phyloP scores from a whole-genome alignment of 2,888 invertebrate genomes.

The Cotesia congregata region DNA sequence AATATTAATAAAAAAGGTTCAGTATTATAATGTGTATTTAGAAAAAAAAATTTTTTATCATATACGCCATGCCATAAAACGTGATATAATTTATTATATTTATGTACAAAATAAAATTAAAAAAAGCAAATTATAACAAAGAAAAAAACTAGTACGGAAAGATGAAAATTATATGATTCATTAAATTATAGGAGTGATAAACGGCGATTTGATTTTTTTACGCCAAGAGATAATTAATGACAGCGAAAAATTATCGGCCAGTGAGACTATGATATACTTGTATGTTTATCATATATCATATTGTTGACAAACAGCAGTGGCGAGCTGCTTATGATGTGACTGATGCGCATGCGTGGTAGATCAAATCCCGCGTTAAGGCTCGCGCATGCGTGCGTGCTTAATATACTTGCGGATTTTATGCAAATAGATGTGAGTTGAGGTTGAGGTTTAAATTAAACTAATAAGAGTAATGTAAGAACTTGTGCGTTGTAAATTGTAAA shows the following conservation, averaged over 20 bases:
- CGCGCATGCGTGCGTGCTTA: not conserved
- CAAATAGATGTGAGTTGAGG: not conserved
- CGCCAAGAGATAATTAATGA: not conserved
- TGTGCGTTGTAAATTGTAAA: not conserved
- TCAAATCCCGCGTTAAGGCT: not conserved
- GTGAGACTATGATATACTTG: not conserved
- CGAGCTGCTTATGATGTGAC: not conserved
- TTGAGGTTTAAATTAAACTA: not conserved
- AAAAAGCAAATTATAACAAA: not conserved
- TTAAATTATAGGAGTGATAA: constrained; percentile 27
- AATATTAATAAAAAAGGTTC: not conserved
- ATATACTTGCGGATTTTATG: not conserved
- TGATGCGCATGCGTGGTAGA: not conserved
- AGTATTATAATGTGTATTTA: not conserved
- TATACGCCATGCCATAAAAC: not conserved
- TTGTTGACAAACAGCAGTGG: not conserved
- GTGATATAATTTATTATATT: not conserved
- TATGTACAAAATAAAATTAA: not conserved
- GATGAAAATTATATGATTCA: not conserved
- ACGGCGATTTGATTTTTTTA: constrained; percentile 13
- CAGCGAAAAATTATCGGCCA: not conserved
- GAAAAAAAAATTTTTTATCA: constrained; percentile 19
- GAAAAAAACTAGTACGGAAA: constrained; percentile 12
- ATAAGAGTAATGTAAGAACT: not conserved
- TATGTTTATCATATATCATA: not conserved